Evolutionary conservation across 2,113 vertebrate genomes (phyloP).

Genomic region (Miniopterus natalensis): DNA sequence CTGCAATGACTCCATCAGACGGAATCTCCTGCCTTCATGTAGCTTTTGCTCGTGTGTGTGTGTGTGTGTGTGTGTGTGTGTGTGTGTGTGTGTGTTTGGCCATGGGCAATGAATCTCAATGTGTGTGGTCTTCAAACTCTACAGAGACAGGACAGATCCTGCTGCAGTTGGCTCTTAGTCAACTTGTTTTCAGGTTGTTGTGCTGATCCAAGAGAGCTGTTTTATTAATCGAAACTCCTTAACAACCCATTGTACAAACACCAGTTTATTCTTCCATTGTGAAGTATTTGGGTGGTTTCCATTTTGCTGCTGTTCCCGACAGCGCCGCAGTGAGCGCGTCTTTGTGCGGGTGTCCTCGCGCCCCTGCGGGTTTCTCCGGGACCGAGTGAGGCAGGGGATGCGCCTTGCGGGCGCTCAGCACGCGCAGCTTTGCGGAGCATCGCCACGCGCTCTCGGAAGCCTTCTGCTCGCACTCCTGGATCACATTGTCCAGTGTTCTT

Average conservation of each 20-base stretch:
- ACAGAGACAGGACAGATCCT: not conserved
- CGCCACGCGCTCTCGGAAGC: fast-evolving
- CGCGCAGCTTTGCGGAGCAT: fast-evolving
- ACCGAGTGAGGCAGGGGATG: fast-evolving
- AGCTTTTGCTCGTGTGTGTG: not conserved
- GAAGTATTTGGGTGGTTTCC: not conserved
- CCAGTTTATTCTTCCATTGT: not conserved
- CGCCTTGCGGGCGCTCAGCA: fast-evolving
- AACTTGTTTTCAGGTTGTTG: not conserved
- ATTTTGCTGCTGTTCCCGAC: not conserved
- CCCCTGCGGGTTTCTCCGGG: not conserved
- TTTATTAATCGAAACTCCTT: not conserved
- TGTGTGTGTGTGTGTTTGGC: too few relatives aligned
- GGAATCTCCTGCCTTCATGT: too few relatives aligned
- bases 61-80: not conserved
- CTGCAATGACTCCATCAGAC: fast-evolving
- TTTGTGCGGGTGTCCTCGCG: fast-evolving
- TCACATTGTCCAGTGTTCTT: not conserved
- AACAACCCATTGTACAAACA: not conserved
- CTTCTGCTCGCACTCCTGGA: fast-evolving
- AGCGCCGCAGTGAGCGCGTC: fast-evolving
- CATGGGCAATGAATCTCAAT: too few relatives aligned
- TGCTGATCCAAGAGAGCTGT: not conserved
- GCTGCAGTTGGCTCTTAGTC: not conserved
- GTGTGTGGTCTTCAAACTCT: not conserved